Evolutionary conservation across 2,888 invertebrate species (phyloP).

Genomic region (Myathropa florea): DNA sequence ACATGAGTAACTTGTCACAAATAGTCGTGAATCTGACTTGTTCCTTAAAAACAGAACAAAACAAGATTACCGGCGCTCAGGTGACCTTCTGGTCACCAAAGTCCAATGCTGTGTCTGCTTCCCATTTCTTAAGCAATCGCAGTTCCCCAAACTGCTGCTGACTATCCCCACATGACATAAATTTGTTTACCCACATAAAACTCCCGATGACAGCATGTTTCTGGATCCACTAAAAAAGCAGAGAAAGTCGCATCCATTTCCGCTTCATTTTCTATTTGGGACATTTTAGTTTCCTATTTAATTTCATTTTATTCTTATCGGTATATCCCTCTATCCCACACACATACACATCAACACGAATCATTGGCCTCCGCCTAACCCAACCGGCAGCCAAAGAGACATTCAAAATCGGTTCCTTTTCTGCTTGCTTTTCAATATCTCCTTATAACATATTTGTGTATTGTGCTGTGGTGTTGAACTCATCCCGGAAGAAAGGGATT

Average conservation of each 20-base stretch:
- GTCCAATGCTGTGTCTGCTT: neutral
- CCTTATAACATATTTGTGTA: slow-evolving; percentile 40
- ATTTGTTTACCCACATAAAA: slow-evolving; percentile 52
- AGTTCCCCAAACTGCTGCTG: neutral
- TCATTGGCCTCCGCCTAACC: neutral
- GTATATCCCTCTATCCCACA: slow-evolving; percentile 50
- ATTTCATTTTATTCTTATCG: slow-evolving; percentile 68
- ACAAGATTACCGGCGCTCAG: no score
- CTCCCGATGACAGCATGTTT: slow-evolving; percentile 47
- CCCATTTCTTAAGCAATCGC: neutral
- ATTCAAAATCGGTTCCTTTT: slow-evolving; percentile 42
- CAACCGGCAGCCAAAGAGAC: neutral
- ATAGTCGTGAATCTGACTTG: no score
- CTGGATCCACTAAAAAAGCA: slow-evolving; percentile 43
- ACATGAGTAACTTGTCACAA: no score
- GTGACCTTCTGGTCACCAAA: neutral
- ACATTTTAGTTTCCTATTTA: slow-evolving; percentile 67
- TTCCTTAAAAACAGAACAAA: no score
- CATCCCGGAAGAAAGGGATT: slow-evolving; percentile 26
- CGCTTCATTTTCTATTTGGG: slow-evolving; percentile 68
- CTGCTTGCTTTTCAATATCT: slow-evolving; percentile 67
- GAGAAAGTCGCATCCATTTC: slow-evolving; percentile 57
- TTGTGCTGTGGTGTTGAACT: slow-evolving; percentile 24
- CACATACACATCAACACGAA: neutral
- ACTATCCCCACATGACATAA: slow-evolving; percentile 32